Evolutionary conservation across 2,797 vertebrate genomes (phyloP), one percentile per base, ranked within the genome.

Genomic region (Darevskia mixta): DNA sequence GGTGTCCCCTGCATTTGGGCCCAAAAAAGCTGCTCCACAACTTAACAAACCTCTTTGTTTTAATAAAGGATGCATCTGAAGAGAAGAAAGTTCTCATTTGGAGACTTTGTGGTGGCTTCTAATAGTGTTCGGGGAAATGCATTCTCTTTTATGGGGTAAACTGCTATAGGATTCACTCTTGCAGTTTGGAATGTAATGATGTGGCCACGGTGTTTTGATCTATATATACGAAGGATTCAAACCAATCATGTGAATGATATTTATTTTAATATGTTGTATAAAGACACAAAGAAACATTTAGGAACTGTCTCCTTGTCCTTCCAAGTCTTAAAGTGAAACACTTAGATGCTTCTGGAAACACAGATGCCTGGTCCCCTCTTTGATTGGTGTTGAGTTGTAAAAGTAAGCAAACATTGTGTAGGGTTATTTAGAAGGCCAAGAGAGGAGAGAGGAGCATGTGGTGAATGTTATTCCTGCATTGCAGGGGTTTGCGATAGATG

Each of bases 221-320:
- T 55, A 20, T 79, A 4, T 38, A 2, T 11, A 38, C 55, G 27
- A 72, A n/a, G 38, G 20, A 18, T 79, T 87, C 20, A 43, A 72
- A 58, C 27, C 69, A 79, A 83, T 41, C 8, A 72, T 61, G 49
- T 61, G 35, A 27, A 25, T 20, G 32, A 41, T 17, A 15, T 72
- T 84, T 86, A 69, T 81, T 89, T 89, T 82, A 82, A 89, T 81
- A 58, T 58, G 66, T 41, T 81, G 41, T 69, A 81, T 55, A 86
- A 77, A 86, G 15, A 38, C 11, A 32, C 32, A 10, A 27, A 67
- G 32, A 81, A 58, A 45, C 35, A 88, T 9, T 20, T 11, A 32
- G 43, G n/a, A 75, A 55, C 7, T 43, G 78, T 38, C 6, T 75
- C 32, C 20, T 76, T 27, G 17, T 43, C 13, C 49, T 15, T 55